These are phyloP conservation scores for Heloderma charlesbogerti DNA, from an alignment of 2,113 vertebrate genomes.

Conservation along the genomic window DNA sequence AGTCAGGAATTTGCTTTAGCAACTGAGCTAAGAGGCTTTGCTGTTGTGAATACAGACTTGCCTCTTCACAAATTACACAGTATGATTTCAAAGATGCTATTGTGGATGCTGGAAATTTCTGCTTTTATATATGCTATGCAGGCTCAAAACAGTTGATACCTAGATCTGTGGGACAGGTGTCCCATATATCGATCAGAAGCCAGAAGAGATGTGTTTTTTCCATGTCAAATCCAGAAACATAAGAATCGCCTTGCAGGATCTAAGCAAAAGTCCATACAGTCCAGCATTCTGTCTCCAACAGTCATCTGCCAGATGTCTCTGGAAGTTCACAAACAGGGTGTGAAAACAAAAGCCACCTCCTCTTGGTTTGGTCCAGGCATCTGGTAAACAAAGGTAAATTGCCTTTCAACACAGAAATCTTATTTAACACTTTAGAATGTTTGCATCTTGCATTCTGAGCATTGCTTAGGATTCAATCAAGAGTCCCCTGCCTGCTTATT, in stretches of 20 bases:
- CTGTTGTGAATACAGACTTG: not conserved
- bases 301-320: not conserved
- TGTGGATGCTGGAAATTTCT: not conserved
- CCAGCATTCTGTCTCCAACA: not conserved
- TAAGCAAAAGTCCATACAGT: not conserved
- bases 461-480: no score
- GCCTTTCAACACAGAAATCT: not conserved
- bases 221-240: not conserved
- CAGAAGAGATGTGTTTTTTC: not conserved
- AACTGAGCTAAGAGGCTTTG: not conserved
- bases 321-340: not conserved
- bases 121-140: not conserved
- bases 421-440: no score
- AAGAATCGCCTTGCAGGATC: not conserved
- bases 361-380: not conserved
- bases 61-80: not conserved
- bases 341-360: not conserved
- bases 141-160: not conserved
- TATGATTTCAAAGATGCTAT: not conserved
- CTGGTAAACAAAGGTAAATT: not conserved
- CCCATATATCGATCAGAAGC: not conserved
- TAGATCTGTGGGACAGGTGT: not conserved
- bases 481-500: no score
- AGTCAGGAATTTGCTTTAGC: not conserved
- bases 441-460: no score